Evolutionary conservation across 1,140 invertebrate species (phyloP), one percentile per base, ranked within the genome.

Genomic region (Neelides sp.): DNA sequence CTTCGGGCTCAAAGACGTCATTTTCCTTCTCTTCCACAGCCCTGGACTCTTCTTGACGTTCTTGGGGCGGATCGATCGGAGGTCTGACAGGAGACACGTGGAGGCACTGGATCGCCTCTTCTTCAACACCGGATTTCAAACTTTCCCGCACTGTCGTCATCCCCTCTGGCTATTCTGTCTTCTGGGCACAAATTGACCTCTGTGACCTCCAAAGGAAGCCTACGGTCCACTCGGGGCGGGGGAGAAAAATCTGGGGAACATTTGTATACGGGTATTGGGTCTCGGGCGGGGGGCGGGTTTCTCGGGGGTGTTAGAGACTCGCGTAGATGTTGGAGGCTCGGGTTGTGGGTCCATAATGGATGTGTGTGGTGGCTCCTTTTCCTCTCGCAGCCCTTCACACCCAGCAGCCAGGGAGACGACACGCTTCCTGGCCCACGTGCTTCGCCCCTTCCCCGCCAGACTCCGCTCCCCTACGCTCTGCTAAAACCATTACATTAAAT

Each of bases 131-230:
- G 50, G 44, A 24, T 35, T 56, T 56, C 30, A 50, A 56, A 56
- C 37, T 41, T 20, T 56, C 54, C 42, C 54, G 54, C 54, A 56
- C 42, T 55, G 47, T 42, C 43, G 44, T 55, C 54, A 55, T 55
- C 17, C 24, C 54, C 54, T 27, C 15, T 15, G 32, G 37, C n/a
- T 28, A 24, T 41, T 34, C 15, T 19, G 35, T 8, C 22, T 20
- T 34, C 17, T 17, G 7, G 17, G 15, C 49, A 27, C 27, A 23
- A 19, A 20, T 24, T 17, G 22, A 43, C 41, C 13, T 43, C 41
- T 43, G 4, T 24, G 24, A 27, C 19, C 17, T 19, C 5, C 22
- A 17, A 20, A 39, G 4, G 20, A 10, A 39, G 23, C 17, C 23
- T n/a, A 24, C 22, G 28, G 39, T 27, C 36, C 23, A 49, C 23